phyloP scores from a whole-genome alignment of 2,888 invertebrate species.

The Gymnocheta viridis region DNA sequence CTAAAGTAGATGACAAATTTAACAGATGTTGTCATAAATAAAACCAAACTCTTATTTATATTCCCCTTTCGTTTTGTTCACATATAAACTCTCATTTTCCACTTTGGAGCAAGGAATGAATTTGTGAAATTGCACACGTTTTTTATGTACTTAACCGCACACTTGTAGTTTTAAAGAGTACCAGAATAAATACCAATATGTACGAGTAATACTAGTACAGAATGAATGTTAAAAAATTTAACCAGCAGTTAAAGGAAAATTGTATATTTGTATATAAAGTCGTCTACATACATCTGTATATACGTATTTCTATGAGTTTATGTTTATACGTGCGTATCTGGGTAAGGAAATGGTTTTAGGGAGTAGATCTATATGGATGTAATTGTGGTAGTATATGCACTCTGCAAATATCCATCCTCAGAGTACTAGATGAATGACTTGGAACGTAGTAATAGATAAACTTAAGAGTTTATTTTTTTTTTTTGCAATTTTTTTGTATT shows the following conservation, averaged over 20 bases:
- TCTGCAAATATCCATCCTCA: neutral
- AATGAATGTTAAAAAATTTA: conserved; percentile 11
- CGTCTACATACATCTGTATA: neutral
- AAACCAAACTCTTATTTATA: conserved; percentile 18
- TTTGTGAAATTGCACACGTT: conserved; percentile 39
- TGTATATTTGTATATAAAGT: neutral
- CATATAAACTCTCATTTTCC: neutral
- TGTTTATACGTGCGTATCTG: conserved; percentile 15
- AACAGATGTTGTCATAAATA: conserved; percentile 65
- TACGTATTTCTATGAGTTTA: neutral
- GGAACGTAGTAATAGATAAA: conserved; percentile 35
- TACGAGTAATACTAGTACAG: conserved; percentile 1
- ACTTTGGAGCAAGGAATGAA: neutral
- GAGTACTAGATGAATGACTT: neutral
- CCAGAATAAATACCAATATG: conserved; percentile 5
- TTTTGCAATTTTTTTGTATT: neutral
- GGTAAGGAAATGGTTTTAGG: conserved; percentile 9
- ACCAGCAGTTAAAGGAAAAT: conserved; percentile 6
- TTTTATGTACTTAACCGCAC: conserved; percentile 21
- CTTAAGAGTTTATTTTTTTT: conserved; percentile 7
- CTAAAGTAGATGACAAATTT: conserved; percentile 67
- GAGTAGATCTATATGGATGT: neutral
- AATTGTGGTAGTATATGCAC: neutral
- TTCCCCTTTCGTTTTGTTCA: neutral
- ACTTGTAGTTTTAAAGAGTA: neutral